Evolutionary conservation across 2,797 vertebrate genomes (phyloP).

Genomic region (Melanogrammus aeglefinus): DNA sequence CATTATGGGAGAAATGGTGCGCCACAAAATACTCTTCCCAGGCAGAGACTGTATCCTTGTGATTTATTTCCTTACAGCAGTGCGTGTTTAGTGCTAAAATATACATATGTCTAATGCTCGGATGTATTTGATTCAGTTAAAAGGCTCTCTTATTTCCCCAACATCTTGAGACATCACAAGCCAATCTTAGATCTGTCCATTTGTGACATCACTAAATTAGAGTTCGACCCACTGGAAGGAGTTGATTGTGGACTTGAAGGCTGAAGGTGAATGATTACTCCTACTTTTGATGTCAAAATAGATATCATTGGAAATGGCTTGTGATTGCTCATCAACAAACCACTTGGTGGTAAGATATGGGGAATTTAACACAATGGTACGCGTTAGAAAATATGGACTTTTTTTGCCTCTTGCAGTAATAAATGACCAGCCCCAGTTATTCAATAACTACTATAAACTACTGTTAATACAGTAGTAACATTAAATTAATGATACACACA

Average conservation of each 20-base stretch:
- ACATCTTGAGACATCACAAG: not conserved
- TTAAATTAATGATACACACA: not conserved
- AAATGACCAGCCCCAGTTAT: not conserved
- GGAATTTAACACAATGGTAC: not conserved
- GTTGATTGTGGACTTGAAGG: not conserved
- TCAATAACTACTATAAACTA: not conserved
- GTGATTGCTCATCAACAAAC: not conserved
- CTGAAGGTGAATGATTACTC: not conserved
- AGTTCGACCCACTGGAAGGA: not conserved
- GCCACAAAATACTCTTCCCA: constrained; percentile 89
- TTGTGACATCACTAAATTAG: not conserved
- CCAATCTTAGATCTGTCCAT: not conserved
- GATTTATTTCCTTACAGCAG: constrained; percentile 13
- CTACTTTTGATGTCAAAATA: not conserved
- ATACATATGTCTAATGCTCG: not conserved
- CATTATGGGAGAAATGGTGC: constrained; percentile 95
- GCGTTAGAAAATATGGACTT: not conserved
- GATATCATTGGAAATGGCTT: not conserved
- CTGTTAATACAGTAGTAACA: not conserved
- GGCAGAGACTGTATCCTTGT: constrained; percentile 89
- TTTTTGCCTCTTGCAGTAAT: no score
- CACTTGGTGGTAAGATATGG: not conserved
- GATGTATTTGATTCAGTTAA: not conserved
- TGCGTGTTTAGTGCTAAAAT: not conserved
- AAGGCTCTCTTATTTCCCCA: not conserved